phyloP scores from a whole-genome alignment of 2,113 vertebrate species.

The Ceyx margarethae region DNA sequence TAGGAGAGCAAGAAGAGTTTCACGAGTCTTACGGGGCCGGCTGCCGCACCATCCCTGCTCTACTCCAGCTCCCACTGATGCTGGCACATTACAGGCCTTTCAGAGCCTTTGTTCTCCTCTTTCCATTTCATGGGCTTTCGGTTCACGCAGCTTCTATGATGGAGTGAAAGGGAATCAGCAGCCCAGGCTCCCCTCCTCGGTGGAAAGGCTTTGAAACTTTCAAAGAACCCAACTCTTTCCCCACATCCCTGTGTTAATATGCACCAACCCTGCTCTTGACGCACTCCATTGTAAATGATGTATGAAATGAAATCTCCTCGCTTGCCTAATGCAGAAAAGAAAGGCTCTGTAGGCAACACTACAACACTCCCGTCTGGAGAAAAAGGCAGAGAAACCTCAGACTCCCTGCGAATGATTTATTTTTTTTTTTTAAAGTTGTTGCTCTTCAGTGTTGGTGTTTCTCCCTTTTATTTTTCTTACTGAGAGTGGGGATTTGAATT shows the following conservation, averaged over 20 bases:
- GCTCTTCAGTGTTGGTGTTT: constrained; percentile 37
- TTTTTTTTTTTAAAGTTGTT: constrained; percentile 31
- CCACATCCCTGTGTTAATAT: constrained; percentile 50
- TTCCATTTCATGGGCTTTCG: not conserved
- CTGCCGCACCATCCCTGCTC: not conserved
- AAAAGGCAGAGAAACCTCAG: constrained; percentile 34
- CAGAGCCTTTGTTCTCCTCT: constrained; percentile 8
- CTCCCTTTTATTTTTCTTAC: not conserved
- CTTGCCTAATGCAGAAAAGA: constrained; percentile 61
- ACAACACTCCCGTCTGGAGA: constrained; percentile 1
- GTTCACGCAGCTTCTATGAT: not conserved
- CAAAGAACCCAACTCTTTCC: constrained; percentile 52
- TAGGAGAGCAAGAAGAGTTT: not conserved
- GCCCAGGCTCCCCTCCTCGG: not conserved
- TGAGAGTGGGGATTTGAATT: constrained; percentile 24
- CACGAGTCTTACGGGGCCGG: accelerated
- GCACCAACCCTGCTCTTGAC: constrained; percentile 48
- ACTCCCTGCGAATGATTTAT: constrained; percentile 14
- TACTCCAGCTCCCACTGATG: not conserved
- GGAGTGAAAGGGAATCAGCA: constrained; percentile 20
- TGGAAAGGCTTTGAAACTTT: constrained; percentile 61
- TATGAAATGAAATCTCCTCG: constrained; percentile 69
- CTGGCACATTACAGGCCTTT: not conserved
- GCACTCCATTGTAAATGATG: constrained; percentile 67
- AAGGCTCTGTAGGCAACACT: constrained; percentile 60